phyloP scores from a whole-genome alignment of 2,113 vertebrate species.

The Sorex araneus region DNA sequence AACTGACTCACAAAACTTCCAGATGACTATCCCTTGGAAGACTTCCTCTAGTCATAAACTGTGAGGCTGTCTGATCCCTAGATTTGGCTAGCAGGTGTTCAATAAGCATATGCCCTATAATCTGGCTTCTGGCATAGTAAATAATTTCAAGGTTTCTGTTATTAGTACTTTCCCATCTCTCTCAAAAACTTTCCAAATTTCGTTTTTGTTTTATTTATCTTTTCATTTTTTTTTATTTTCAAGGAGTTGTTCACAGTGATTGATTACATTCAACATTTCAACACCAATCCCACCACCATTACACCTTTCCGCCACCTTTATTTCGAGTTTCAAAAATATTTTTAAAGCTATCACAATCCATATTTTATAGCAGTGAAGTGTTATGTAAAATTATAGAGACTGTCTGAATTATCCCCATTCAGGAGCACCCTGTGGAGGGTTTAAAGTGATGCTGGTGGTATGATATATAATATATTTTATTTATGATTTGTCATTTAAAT shows the following conservation, averaged over 20 bases:
- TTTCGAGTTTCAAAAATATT: constrained; percentile 3
- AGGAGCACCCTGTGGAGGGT: neutral
- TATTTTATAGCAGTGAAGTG: constrained; percentile 55
- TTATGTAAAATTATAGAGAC: neutral
- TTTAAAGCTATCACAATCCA: neutral
- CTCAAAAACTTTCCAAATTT: neutral
- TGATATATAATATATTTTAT: neutral
- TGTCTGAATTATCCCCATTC: neutral
- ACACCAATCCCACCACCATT: too few species aligned
- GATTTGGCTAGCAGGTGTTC: constrained; percentile 18
- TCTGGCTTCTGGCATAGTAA: neutral
- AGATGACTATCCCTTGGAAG: constrained; percentile 15
- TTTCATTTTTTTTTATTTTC: too few species aligned
- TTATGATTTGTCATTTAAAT: constrained; percentile 38
- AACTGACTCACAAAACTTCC: constrained; percentile 57
- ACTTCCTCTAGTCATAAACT: neutral
- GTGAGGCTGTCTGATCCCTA: constrained; percentile 4
- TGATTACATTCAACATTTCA: too few species aligned
- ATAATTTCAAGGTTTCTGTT: constrained; percentile 16
- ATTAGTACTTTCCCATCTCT: constrained; percentile 8
- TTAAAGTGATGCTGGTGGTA: neutral
- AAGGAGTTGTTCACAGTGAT: too few species aligned
- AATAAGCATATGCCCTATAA: accelerated
- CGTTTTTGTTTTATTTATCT: too few species aligned
- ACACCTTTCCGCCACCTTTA: neutral